Evolutionary conservation across 2,113 vertebrate genomes (phyloP).

Genomic region (Phyllostomus hastatus): DNA sequence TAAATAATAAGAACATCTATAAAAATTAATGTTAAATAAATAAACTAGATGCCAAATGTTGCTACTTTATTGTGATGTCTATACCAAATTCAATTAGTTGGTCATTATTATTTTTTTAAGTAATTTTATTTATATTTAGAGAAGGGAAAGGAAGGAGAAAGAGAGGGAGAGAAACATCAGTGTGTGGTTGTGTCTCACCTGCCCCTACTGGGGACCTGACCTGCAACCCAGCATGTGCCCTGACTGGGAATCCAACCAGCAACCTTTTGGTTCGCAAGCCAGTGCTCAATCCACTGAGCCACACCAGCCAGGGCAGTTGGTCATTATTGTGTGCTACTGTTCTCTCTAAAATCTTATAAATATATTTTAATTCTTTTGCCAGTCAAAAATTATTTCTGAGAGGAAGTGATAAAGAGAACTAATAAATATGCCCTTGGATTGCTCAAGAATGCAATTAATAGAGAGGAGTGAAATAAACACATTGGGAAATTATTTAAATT

Average conservation of each 20-base stretch:
- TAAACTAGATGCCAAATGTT: neutral
- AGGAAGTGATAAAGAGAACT: neutral
- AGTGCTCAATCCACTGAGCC: no score
- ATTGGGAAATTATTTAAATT: neutral
- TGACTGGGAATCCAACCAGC: no score
- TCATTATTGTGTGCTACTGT: neutral
- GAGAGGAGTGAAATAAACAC: neutral
- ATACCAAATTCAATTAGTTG: neutral
- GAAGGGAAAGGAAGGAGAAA: no score
- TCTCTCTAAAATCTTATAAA: neutral
- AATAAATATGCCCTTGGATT: neutral
- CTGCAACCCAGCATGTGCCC: no score
- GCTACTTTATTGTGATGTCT: neutral
- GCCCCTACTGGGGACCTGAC: no score
- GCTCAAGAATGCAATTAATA: slow-evolving; percentile 37
- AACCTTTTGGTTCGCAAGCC: no score
- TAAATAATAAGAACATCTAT: neutral
- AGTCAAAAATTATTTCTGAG: slow-evolving; percentile 10
- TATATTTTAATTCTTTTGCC: neutral
- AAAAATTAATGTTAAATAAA: neutral
- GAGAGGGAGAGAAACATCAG: no score
- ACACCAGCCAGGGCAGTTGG: neutral
- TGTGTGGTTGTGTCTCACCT: no score
- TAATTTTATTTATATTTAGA: no score
- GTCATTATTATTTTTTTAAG: neutral